A percentile compares a stretch with the other conserved stretches of the same genome.
Evolutionary conservation across 2,113 vertebrate genomes (phyloP).

Genomic region (Phocoena sinus): DNA sequence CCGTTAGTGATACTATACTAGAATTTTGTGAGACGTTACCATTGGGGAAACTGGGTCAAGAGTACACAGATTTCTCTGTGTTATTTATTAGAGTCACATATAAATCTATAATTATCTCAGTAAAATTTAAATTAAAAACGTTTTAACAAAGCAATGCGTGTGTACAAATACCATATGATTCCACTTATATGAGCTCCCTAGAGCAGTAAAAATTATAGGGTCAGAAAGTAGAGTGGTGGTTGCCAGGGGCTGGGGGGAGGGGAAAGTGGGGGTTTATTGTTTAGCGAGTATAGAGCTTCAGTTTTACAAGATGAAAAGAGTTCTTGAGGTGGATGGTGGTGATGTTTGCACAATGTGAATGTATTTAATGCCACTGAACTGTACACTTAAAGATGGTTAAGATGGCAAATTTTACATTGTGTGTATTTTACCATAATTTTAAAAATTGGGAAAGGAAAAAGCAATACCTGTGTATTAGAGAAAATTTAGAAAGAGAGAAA

Average conservation of each 20-base stretch:
- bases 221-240: not conserved
- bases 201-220: not conserved
- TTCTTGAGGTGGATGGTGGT: not conserved
- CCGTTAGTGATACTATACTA: not conserved
- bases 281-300: not conserved
- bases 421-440: not conserved
- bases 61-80: not conserved
- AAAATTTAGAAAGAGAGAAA: not conserved
- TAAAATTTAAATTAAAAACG: not conserved
- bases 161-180: not conserved
- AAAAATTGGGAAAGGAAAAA: not conserved
- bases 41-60: not conserved
- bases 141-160: not conserved
- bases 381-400: not conserved
- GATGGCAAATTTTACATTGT: not conserved
- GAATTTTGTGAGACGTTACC: not conserved
- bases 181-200: not conserved
- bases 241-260: not conserved
- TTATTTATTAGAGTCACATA: not conserved
- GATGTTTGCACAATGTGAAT: not conserved
- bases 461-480: not conserved
- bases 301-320: not conserved
- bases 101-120: not conserved
- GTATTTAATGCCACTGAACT: not conserved
- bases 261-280: not conserved